Percentiles rank a stretch among this genome's conserved stretches.
Conservation (phyloP, 1,140 invertebrate genomes). For the Aphelinus atriplicis region DNA sequence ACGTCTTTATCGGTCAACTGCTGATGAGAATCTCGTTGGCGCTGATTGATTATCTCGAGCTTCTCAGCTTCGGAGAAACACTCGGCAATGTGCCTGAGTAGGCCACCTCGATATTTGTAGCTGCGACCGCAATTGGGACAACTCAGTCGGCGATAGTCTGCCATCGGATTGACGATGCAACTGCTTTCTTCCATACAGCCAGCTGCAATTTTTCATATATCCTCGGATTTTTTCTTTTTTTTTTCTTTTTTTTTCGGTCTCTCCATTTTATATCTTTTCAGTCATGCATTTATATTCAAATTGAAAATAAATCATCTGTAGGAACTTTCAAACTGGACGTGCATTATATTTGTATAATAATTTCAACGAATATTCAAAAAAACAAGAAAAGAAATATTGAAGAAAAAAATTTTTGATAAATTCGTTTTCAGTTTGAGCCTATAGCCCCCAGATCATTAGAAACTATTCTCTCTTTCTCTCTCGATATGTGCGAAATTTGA, state of each 20-base stretch:
- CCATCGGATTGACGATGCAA: constrained; percentile 51
- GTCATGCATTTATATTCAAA: not conserved
- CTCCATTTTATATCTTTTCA: constrained; percentile 10
- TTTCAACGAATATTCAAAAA: not conserved
- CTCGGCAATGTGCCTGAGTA: constrained; percentile 59
- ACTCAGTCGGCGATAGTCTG: constrained; percentile 57
- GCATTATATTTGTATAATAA: too few species aligned
- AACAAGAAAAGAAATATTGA: constrained; percentile 2
- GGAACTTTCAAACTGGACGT: too few species aligned
- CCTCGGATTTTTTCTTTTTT: constrained; percentile 34
- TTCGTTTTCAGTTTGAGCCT: not conserved
- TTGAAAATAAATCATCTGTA: not conserved
- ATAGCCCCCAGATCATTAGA: constrained; percentile 23
- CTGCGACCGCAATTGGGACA: constrained; percentile 57
- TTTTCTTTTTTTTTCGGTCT: not conserved
- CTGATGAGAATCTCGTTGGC: constrained; percentile 41
- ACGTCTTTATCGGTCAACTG: constrained; percentile 53
- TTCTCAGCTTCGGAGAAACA: constrained; percentile 57
- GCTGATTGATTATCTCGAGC: constrained; percentile 46
- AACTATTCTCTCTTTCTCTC: not conserved
- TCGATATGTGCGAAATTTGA: not conserved
- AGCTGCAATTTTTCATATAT: constrained; percentile 55
- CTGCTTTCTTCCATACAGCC: constrained; percentile 46
- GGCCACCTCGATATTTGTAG: constrained; percentile 61
- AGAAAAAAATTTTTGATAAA: not conserved